Evolutionary conservation across 2,113 vertebrate genomes (phyloP), one percentile per base, ranked within the genome.

Genomic region (Salvator merianae): DNA sequence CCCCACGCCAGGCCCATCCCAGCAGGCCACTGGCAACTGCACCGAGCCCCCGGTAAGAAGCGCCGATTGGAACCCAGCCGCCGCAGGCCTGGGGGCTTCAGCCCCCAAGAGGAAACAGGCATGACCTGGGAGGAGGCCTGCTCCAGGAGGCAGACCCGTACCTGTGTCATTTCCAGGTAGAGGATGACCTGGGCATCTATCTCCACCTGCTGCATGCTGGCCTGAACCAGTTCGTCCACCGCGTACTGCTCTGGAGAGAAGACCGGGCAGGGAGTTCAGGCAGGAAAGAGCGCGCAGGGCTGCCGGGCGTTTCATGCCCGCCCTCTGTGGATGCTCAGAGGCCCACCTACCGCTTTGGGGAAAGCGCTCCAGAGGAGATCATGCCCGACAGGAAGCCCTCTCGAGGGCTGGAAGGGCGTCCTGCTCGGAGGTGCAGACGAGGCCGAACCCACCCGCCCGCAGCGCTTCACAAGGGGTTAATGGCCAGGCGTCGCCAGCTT

Each of bases 161-260:
- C 97, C 97, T 98, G 97, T 18, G 97, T 96, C 93, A 97, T 92
- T 93, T 98, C 97, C 82, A 98, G 96, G 92, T 98, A 98, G 87
- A 95, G 94, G 91, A 98, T 91, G 80, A 97, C 97, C 88, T 98
- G 96, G 86, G 97, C 97, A 28, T 98, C 97, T 20, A 98, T 96
- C 91, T 98, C 97, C 47, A 93, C 93, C 74, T 96, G 96, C 93
- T 97, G 97, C 77, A 94, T 90, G 55, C 96, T 93, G 88, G 94
- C 88, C 32, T 94, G 96, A 43, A 97, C 94, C 87, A 98, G 96
- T 84, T 97, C 97, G 0, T 98, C 97, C 87, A 98, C 97, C 0
- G 97, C 97, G 5, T 97, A 95, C 91, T 97, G 97, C 87, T 98
- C 97, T 98, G 92, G 40, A 89, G 7, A 66, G 36, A 75, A 9